Conservation (phyloP, 2,113 vertebrate species). For the Anas platyrhynchos region DNA sequence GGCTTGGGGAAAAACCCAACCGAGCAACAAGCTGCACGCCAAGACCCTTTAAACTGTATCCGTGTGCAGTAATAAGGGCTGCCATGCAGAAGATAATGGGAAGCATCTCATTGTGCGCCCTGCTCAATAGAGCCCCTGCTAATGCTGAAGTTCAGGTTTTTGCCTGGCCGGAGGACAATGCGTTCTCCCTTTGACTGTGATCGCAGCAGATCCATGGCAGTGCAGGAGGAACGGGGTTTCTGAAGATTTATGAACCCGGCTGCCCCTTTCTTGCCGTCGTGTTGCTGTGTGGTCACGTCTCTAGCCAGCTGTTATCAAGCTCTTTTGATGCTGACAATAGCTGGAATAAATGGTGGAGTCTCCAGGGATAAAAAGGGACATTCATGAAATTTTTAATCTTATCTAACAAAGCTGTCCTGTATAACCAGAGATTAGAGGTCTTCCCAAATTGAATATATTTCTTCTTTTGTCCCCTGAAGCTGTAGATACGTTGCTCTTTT, state of each 20-base stretch:
- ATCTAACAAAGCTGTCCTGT: slow-evolving; percentile 72
- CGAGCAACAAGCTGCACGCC: slow-evolving; percentile 50
- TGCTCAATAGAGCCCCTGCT: background rate
- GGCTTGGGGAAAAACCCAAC: slow-evolving; percentile 27
- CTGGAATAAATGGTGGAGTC: slow-evolving; percentile 43
- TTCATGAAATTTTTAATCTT: slow-evolving; percentile 69
- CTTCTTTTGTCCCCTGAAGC: slow-evolving; percentile 40
- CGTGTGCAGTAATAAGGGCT: slow-evolving; percentile 43
- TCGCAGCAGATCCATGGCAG: slow-evolving; percentile 46
- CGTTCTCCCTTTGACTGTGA: slow-evolving; percentile 19
- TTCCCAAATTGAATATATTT: slow-evolving; percentile 60
- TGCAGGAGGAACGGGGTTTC: background rate
- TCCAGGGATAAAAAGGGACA: slow-evolving; percentile 63
- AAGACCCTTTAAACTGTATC: slow-evolving; percentile 46
- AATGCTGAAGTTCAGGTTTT: slow-evolving; percentile 64
- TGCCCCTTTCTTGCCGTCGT: slow-evolving; percentile 53
- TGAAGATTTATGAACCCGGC: slow-evolving; percentile 53
- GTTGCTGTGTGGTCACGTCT: slow-evolving; percentile 55
- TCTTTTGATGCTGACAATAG: slow-evolving; percentile 57
- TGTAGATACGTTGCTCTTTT: slow-evolving; percentile 9
- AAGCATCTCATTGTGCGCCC: slow-evolving; percentile 41
- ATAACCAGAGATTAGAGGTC: slow-evolving; percentile 68
- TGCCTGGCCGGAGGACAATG: slow-evolving; percentile 47
- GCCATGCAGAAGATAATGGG: slow-evolving; percentile 63
- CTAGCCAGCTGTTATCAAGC: slow-evolving; percentile 69